phyloP scores from a whole-genome alignment of 2,888 invertebrate genomes.

The Icerya purchasi region DNA sequence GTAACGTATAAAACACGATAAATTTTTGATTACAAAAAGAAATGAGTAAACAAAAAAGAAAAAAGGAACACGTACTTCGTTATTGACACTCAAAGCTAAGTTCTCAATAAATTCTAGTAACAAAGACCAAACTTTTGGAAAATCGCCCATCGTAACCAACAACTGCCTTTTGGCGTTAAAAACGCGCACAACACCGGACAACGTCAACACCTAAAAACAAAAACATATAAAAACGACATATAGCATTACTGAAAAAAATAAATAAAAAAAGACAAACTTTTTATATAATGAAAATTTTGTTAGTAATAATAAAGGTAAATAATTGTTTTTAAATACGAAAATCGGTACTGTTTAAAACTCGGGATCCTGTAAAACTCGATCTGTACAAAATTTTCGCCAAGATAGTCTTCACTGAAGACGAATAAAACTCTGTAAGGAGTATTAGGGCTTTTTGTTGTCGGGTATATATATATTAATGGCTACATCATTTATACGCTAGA shows the following conservation, averaged over 20 bases:
- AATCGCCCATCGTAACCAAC: constrained; percentile 67
- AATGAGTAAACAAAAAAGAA: no score
- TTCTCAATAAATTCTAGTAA: constrained; percentile 84
- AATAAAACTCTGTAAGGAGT: no score
- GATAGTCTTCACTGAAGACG: no score
- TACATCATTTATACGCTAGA: no score
- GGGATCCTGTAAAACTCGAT: no score
- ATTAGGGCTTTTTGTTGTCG: no score
- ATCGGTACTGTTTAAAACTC: no score
- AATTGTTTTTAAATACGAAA: background rate
- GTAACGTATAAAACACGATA: no score
- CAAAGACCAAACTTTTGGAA: constrained; percentile 79
- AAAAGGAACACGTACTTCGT: constrained; percentile 40
- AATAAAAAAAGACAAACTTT: background rate
- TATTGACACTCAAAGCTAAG: constrained; percentile 74
- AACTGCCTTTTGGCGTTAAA: constrained; percentile 79
- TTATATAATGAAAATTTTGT: background rate
- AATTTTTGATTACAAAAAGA: no score
- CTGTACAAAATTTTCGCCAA: no score
- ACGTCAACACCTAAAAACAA: constrained; percentile 47
- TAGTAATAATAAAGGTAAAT: background rate
- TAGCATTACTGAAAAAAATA: background rate
- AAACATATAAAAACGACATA: constrained; percentile 9
- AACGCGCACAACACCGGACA: constrained; percentile 79
- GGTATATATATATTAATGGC: no score